phyloP scores from a whole-genome alignment of 2,797 vertebrate genomes.

The Nasua narica region DNA sequence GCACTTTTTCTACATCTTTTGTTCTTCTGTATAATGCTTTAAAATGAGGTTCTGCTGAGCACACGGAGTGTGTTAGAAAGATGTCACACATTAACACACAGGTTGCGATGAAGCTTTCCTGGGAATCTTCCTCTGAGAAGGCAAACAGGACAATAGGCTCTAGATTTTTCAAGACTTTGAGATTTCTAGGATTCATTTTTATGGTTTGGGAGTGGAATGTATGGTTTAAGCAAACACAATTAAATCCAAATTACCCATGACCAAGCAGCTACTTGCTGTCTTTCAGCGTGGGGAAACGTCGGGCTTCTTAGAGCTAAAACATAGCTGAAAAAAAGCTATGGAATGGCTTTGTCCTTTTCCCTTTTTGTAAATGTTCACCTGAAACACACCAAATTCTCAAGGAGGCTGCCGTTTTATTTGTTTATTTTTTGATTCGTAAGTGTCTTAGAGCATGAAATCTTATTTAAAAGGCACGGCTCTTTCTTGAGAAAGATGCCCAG shows the following conservation, averaged over 20 bases:
- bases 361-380: slow-evolving; percentile 34
- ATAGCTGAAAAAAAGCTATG: background rate
- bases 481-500: background rate
- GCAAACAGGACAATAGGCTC: background rate
- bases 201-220: slow-evolving; percentile 58
- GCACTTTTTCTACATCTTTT: background rate
- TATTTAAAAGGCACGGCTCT: slow-evolving; percentile 21
- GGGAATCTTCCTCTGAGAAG: background rate
- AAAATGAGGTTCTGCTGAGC: background rate
- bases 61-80: background rate
- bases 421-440: slow-evolving; percentile 44
- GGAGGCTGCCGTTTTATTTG: slow-evolving; percentile 7
- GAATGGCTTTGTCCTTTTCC: background rate
- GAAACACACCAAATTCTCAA: slow-evolving; percentile 14
- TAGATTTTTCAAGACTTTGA: background rate
- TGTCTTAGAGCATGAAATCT: slow-evolving; percentile 44
- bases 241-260: slow-evolving; percentile 68
- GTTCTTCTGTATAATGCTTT: background rate
- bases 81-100: background rate
- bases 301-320: background rate
- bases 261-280: slow-evolving; percentile 47
- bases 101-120: background rate
- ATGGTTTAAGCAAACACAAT: slow-evolving; percentile 69
- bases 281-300: slow-evolving; percentile 19
- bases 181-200: slow-evolving; percentile 66